Conservation (phyloP, 2,888 invertebrate genomes). For the Andrena chrysosceles region DNA sequence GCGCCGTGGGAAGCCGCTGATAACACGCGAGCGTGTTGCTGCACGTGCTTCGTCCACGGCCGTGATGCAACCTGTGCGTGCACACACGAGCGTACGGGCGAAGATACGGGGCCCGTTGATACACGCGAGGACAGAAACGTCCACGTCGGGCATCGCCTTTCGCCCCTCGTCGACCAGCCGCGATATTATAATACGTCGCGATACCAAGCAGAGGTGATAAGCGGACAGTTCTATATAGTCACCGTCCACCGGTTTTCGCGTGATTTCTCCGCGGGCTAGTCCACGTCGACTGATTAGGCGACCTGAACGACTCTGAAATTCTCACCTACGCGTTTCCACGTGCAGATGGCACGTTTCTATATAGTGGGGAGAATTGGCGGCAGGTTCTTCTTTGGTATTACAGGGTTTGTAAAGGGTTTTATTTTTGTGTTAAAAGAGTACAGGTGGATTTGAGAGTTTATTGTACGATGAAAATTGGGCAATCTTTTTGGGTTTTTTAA, state of each 20-base stretch:
- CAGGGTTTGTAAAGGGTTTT: too few relatives aligned
- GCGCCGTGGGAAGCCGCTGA: constrained; percentile 63
- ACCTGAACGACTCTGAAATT: background rate
- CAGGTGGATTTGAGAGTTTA: too few relatives aligned
- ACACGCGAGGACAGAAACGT: background rate
- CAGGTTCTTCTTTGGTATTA: too few relatives aligned
- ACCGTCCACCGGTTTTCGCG: constrained; percentile 4
- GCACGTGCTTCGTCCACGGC: constrained; percentile 46
- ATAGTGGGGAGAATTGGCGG: too few relatives aligned
- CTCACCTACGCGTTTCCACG: too few relatives aligned
- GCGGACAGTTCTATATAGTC: background rate
- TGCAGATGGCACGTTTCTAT: too few relatives aligned
- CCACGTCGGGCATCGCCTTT: background rate
- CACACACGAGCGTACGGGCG: constrained; percentile 11
- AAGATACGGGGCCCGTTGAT: constrained; percentile 35
- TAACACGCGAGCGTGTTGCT: constrained; percentile 56
- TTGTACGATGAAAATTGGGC: too few relatives aligned
- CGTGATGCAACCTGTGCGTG: constrained; percentile 57
- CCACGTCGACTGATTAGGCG: background rate
- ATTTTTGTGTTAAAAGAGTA: too few relatives aligned
- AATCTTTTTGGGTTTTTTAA: too few relatives aligned
- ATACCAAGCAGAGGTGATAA: background rate
- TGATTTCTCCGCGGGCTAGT: background rate
- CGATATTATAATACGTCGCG: constrained; percentile 1
- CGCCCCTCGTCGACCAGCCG: background rate